Conservation (phyloP, 2,797 vertebrate species). For the Chaunax sp. region DNA sequence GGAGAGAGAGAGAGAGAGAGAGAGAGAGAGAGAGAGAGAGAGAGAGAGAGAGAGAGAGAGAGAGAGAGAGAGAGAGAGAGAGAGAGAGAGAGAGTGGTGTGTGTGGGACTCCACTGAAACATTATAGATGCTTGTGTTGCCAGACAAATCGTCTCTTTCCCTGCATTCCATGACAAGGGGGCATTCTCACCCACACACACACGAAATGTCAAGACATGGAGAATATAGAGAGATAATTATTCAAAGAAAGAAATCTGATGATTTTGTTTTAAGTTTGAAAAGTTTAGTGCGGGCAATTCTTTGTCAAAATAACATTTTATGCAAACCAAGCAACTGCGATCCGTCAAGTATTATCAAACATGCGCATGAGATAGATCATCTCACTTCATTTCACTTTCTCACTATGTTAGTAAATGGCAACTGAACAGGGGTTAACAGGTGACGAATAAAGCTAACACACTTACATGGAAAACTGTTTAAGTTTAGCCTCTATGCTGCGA, state of each 20-base stretch:
- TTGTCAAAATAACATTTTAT: neutral
- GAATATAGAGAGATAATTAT: constrained; percentile 13
- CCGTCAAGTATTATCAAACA: neutral
- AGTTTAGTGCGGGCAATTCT: neutral
- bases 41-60: too few relatives aligned
- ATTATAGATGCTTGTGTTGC: constrained; percentile 52
- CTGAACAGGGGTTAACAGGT: neutral
- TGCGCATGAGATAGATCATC: neutral
- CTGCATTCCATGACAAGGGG: constrained; percentile 43
- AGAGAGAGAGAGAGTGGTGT: neutral
- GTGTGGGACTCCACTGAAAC: constrained; percentile 46
- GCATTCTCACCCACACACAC: constrained; percentile 38
- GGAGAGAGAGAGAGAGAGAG: neutral
- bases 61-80: neutral
- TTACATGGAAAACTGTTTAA: constrained; percentile 87
- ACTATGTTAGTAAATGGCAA: neutral
- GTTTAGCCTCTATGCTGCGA: constrained; percentile 86
- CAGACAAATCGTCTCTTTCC: constrained; percentile 62
- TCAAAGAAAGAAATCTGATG: constrained; percentile 5
- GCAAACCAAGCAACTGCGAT: too few relatives aligned
- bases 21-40: too few relatives aligned
- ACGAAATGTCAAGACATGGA: constrained; percentile 43
- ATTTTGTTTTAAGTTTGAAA: constrained; percentile 18
- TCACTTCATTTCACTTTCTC: too few relatives aligned
- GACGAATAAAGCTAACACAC: constrained; percentile 1